A percentile compares a stretch with the other conserved stretches of the same genome.
These are phyloP conservation scores for Aphelinus certus DNA, from an alignment of 1,140 invertebrate species.

Conservation along the genomic window DNA sequence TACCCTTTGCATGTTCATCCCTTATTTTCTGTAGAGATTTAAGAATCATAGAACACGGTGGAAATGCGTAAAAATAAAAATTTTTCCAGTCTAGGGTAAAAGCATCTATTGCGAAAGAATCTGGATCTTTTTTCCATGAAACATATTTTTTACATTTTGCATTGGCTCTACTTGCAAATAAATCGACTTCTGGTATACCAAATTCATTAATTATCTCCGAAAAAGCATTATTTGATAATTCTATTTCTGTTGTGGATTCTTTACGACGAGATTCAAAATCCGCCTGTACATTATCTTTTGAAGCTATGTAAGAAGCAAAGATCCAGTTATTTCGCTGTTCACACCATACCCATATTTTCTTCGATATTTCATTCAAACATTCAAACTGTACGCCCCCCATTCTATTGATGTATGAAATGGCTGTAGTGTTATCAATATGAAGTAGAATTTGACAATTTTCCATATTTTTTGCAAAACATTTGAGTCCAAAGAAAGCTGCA, in stretches of 20 bases:
- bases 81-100: conserved; percentile 35
- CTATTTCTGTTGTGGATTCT: not conserved
- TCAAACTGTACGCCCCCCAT: conserved; percentile 47
- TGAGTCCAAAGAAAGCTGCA: conserved; percentile 27
- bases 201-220: not conserved
- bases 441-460: conserved; percentile 15
- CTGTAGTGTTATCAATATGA: conserved; percentile 25
- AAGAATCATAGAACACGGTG: conserved; percentile 44
- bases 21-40: conserved; percentile 40
- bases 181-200: conserved; percentile 31
- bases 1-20: conserved; percentile 31
- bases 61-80: conserved; percentile 47
- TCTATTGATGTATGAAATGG: conserved; percentile 21
- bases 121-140: conserved; percentile 43
- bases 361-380: conserved; percentile 46
- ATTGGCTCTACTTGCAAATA: conserved; percentile 42
- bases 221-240: not conserved
- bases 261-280: conserved; percentile 24
- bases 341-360: conserved; percentile 55
- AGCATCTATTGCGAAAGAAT: conserved; percentile 39
- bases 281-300: conserved; percentile 31
- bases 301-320: conserved; percentile 31
- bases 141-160: conserved; percentile 43
- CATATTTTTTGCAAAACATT: not conserved
- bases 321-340: conserved; percentile 49